These are phyloP conservation scores for Drosophila antonietae DNA, from an alignment of 2,888 invertebrate species.

Conservation along the genomic window DNA sequence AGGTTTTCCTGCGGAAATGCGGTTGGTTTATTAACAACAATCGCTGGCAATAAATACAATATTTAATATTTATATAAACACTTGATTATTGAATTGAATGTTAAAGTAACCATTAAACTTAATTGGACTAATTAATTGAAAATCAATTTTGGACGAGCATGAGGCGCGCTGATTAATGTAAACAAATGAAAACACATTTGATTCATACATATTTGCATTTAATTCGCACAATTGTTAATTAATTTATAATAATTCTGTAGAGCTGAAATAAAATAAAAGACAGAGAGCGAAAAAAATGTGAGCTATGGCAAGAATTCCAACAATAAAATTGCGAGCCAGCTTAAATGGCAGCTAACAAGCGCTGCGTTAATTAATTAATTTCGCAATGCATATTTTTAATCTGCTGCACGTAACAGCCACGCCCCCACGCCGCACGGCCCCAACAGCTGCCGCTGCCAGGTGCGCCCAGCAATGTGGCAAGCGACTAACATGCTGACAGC, in stretches of 20 bases:
- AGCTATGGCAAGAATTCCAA: background rate
- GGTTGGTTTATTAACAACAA: background rate
- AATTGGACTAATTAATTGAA: conserved; percentile 25
- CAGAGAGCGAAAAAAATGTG: conserved; percentile 6
- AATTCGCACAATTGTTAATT: conserved; percentile 24
- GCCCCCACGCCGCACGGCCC: background rate
- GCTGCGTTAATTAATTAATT: conserved; percentile 70
- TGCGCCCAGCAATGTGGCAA: conserved; percentile 7
- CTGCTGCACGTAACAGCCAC: conserved; percentile 35
- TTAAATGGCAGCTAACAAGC: conserved; percentile 46
- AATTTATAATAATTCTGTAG: conserved; percentile 32
- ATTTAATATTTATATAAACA: conserved; percentile 11
- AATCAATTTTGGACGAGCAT: conserved; percentile 2
- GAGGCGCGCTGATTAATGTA: background rate
- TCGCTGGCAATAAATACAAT: background rate
- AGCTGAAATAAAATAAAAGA: background rate
- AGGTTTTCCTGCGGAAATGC: background rate
- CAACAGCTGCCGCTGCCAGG: background rate
- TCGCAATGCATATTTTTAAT: conserved; percentile 51
- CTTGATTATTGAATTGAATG: conserved; percentile 9
- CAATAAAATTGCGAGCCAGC: background rate
- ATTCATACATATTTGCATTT: conserved; percentile 8
- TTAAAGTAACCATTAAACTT: conserved; percentile 1
- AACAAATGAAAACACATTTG: conserved; percentile 7
- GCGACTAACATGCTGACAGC: conserved; percentile 54